Evolutionary conservation across 2,888 invertebrate genomes (phyloP).

Genomic region (Lutraria lutraria): DNA sequence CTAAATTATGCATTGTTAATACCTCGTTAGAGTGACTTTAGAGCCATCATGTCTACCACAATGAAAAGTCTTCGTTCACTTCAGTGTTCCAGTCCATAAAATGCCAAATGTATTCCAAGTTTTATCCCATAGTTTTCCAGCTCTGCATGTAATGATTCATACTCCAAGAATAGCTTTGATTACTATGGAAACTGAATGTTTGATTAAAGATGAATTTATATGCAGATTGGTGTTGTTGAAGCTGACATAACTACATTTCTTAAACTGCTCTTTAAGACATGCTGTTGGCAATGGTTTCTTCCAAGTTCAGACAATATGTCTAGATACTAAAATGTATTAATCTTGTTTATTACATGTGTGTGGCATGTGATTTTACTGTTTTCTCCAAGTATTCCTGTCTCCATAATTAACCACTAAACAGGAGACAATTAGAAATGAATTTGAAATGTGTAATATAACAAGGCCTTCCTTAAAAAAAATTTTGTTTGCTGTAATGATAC

Average conservation of each 20-base stretch:
- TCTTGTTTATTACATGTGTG: not conserved
- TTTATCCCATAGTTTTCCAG: not conserved
- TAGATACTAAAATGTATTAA: not conserved
- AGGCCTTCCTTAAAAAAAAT: no score
- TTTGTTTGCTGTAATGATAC: no score
- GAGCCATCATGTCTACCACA: not conserved
- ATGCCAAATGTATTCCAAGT: constrained; percentile 6
- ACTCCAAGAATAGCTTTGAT: not conserved
- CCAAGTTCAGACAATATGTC: not conserved
- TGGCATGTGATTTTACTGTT: no score
- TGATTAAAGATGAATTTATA: not conserved
- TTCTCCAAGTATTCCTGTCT: no score
- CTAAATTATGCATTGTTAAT: not conserved
- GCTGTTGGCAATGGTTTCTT: constrained; percentile 6
- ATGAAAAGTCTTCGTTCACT: not conserved
- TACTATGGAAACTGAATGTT: not conserved
- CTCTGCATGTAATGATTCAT: not conserved
- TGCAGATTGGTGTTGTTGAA: not conserved
- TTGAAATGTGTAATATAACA: no score
- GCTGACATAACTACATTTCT: not conserved
- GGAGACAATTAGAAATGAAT: no score
- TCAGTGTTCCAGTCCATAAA: not conserved
- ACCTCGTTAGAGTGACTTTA: not conserved
- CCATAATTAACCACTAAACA: no score
- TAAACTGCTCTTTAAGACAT: constrained; percentile 15